Percentiles rank a stretch among this genome's conserved stretches.
phyloP scores from a whole-genome alignment of 2,113 vertebrate species.

The Ctenodactylus gundi region DNA sequence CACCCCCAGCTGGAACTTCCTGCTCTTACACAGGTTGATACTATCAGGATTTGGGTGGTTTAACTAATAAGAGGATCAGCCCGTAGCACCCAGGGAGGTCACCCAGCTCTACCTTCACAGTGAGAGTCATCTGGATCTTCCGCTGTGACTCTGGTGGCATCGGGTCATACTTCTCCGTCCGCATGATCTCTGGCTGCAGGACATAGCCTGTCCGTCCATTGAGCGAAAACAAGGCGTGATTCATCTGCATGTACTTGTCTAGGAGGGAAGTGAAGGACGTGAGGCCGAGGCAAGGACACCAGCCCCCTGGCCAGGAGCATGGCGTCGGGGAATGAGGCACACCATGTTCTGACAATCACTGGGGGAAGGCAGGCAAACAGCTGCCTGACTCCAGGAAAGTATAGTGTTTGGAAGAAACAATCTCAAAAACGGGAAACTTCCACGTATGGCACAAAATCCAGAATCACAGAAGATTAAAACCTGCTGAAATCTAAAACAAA shows the following conservation, averaged over 20 bases:
- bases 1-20: too few relatives aligned
- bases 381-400: background rate
- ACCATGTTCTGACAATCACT: background rate
- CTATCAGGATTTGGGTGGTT: background rate
- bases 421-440: background rate
- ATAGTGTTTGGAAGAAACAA: background rate
- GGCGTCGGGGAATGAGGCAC: rapidly evolving
- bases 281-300: background rate
- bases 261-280: slow-evolving; percentile 50
- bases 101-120: slow-evolving; percentile 83
- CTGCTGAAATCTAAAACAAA: too few relatives aligned
- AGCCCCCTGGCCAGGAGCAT: background rate
- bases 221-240: slow-evolving; percentile 93
- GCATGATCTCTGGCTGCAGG: slow-evolving; percentile 95
- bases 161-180: slow-evolving; percentile 91
- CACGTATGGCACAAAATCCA: background rate
- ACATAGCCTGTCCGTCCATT: slow-evolving; percentile 94
- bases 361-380: background rate
- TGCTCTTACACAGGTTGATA: too few relatives aligned
- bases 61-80: background rate
- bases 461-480: background rate
- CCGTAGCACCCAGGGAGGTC: background rate
- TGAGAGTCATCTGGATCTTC: slow-evolving; percentile 87
- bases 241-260: slow-evolving; percentile 97
- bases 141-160: slow-evolving; percentile 83